Conservation (phyloP, 2,113 vertebrate species). For the Enhydra lutris region DNA sequence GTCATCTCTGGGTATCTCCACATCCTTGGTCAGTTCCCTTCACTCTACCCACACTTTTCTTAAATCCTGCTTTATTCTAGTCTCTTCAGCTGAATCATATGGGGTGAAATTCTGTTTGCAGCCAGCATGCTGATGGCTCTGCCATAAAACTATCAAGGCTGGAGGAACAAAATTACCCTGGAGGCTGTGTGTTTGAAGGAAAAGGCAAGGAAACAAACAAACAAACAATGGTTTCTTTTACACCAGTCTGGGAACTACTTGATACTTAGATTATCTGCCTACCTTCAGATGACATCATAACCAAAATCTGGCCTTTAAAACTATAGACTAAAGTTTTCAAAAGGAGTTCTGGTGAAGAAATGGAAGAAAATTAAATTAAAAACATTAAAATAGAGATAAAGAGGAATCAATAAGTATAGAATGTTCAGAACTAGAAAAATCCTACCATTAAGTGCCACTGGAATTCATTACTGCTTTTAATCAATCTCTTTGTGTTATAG, state of each 20-base stretch:
- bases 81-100: background rate
- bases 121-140: background rate
- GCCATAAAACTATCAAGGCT: background rate
- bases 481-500: background rate
- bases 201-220: background rate
- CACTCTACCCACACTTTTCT: background rate
- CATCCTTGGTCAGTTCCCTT: background rate
- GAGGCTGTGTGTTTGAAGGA: background rate
- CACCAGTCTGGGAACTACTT: background rate
- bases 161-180: background rate
- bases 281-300: fast-evolving
- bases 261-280: background rate
- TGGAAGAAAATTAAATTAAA: background rate
- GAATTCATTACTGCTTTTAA: background rate
- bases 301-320: background rate
- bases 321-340: background rate
- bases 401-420: background rate
- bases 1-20: background rate
- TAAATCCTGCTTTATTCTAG: background rate
- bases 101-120: background rate
- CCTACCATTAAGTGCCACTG: background rate
- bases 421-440: background rate
- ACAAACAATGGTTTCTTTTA: background rate
- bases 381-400: background rate
- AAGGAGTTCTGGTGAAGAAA: background rate